Conservation (phyloP, 2,113 vertebrate genomes). For the Cochlearius cochlearius region DNA sequence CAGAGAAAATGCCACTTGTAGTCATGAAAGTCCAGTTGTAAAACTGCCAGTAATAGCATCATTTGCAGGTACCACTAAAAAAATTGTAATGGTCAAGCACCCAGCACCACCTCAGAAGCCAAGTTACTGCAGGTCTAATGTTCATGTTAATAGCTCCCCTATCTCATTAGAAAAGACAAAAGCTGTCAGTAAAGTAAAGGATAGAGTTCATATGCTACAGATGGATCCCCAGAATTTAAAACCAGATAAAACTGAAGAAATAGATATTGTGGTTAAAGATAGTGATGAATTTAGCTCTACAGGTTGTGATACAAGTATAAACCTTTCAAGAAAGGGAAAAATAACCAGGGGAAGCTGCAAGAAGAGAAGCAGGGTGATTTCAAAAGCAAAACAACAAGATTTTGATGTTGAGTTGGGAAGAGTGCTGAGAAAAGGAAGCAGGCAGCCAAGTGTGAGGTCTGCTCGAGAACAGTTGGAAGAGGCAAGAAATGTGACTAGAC, state of each 20-base stretch:
- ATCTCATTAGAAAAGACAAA: neutral
- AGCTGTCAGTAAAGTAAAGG: neutral
- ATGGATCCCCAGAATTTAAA: neutral
- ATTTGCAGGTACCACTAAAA: constrained; percentile 63
- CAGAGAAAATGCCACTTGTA: neutral
- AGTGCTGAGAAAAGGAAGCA: constrained; percentile 14
- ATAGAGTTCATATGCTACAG: neutral
- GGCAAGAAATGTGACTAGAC: neutral
- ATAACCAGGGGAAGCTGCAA: neutral
- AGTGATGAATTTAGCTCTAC: neutral
- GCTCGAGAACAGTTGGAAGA: neutral
- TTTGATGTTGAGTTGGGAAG: neutral
- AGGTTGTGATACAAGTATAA: neutral
- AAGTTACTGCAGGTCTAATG: neutral
- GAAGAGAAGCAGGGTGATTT: neutral
- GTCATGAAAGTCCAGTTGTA: neutral
- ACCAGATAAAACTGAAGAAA: neutral
- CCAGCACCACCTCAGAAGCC: constrained; percentile 1
- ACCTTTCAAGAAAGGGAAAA: neutral
- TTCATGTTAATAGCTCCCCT: neutral
- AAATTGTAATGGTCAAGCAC: constrained; percentile 19
- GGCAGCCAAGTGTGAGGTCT: constrained; percentile 63
- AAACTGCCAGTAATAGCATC: constrained; percentile 62
- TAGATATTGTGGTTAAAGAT: neutral
- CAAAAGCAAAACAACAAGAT: neutral